Evolutionary conservation across 2,113 vertebrate genomes (phyloP).

Genomic region (Siphamia tubifer): DNA sequence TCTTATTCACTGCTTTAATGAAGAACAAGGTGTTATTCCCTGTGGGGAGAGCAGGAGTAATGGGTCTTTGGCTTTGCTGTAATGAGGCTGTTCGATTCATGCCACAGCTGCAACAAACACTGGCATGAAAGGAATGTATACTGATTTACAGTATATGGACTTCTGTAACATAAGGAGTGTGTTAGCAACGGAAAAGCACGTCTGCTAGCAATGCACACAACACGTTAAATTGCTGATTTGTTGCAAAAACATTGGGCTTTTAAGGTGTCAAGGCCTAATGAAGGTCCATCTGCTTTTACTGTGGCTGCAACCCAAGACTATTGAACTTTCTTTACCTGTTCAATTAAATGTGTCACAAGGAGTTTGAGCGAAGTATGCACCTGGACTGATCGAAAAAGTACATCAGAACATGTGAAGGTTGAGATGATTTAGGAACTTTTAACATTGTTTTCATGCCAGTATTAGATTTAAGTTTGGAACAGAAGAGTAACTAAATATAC

Average conservation of each 20-base stretch:
- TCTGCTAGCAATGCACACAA: conserved; percentile 7
- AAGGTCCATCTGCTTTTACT: conserved; percentile 25
- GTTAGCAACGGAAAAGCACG: conserved; percentile 17
- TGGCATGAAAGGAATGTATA: conserved; percentile 29
- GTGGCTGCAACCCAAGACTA: conserved; percentile 23
- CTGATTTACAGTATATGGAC: conserved; percentile 27
- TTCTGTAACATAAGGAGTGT: conserved; percentile 30
- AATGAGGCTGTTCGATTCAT: conserved; percentile 60
- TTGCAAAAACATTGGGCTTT: not conserved
- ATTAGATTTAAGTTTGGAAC: too few relatives aligned
- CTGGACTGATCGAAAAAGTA: conserved; percentile 1
- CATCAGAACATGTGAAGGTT: not conserved
- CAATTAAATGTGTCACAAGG: conserved; percentile 10
- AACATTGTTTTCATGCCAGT: too few relatives aligned
- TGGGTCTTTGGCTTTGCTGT: conserved; percentile 63
- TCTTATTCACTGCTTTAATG: conserved; percentile 53
- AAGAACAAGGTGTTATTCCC: conserved; percentile 69
- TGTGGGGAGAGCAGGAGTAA: conserved; percentile 45
- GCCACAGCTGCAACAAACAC: conserved; percentile 30
- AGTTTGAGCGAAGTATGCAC: conserved; percentile 7
- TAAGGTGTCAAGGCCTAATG: conserved; percentile 31
- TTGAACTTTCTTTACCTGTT: conserved; percentile 46
- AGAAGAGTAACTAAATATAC: too few relatives aligned
- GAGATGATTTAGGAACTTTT: not conserved
- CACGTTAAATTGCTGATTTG: conserved; percentile 21